Conservation (phyloP, 2,888 invertebrate genomes). For the Napeogenes inachia region DNA sequence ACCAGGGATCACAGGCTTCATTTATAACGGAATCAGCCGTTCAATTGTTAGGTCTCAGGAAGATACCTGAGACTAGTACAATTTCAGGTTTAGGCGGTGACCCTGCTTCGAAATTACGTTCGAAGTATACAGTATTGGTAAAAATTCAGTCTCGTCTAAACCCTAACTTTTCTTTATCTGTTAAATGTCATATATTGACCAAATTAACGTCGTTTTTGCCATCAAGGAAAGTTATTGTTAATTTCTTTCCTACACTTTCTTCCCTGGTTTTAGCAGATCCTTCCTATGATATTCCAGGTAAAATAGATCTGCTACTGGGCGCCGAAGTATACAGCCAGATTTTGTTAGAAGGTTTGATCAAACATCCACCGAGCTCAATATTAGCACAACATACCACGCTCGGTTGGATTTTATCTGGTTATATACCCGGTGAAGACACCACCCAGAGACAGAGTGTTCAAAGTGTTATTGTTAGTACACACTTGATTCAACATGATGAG, state of each 20-base stretch:
- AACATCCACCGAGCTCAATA: slow-evolving; percentile 17
- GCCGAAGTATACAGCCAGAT: slow-evolving; percentile 34
- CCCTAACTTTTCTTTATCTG: slow-evolving; percentile 6
- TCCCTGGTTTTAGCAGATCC: slow-evolving; percentile 21
- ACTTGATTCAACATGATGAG: slow-evolving; percentile 6
- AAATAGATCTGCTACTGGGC: slow-evolving; percentile 32
- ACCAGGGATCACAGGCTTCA: too few relatives aligned
- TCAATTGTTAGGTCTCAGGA: slow-evolving; percentile 4
- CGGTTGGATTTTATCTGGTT: slow-evolving; percentile 35
- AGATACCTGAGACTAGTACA: slow-evolving; percentile 1
- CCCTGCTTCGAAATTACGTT: background rate
- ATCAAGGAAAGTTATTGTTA: slow-evolving; percentile 1
- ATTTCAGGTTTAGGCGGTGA: slow-evolving; percentile 2
- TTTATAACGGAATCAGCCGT: background rate
- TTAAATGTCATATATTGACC: slow-evolving; percentile 4
- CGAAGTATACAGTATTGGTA: slow-evolving; percentile 3
- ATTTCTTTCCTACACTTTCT: slow-evolving; percentile 10
- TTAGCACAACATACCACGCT: slow-evolving; percentile 32
- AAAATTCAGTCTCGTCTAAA: background rate
- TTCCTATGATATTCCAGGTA: slow-evolving; percentile 22
- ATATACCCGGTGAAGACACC: too few relatives aligned
- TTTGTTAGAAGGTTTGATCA: slow-evolving; percentile 28
- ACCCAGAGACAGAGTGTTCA: background rate
- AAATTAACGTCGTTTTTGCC: slow-evolving; percentile 11
- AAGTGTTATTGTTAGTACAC: background rate